These are phyloP conservation scores for Struthio camelus DNA, from an alignment of 2,113 vertebrate species.

Conservation along the genomic window DNA sequence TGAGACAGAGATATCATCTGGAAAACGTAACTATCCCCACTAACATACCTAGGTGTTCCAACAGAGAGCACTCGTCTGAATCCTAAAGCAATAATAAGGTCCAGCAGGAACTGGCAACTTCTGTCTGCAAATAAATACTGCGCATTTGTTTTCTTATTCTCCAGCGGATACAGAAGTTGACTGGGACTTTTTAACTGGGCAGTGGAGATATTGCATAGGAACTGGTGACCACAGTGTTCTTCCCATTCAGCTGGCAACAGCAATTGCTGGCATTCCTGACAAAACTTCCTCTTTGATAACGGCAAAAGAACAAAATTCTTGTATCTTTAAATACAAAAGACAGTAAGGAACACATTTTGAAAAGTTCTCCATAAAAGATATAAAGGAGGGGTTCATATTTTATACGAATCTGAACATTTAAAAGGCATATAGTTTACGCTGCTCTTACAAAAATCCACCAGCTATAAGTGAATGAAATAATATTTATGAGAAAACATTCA, in stretches of 20 bases:
- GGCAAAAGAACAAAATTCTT: conserved; percentile 80
- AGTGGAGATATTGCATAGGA: conserved; percentile 68
- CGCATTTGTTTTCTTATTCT: conserved; percentile 94
- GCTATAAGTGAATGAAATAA: background rate
- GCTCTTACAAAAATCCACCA: background rate
- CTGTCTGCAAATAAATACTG: conserved; percentile 93
- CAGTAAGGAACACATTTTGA: background rate
- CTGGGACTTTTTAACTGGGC: conserved; percentile 84
- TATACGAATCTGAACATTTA: background rate
- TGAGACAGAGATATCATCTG: background rate
- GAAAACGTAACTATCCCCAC: background rate
- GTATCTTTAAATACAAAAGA: conserved; percentile 77
- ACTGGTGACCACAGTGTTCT: conserved; percentile 75
- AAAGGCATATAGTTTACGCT: background rate
- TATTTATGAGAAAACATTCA: background rate
- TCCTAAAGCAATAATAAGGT: conserved; percentile 79
- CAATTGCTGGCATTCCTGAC: conserved; percentile 86
- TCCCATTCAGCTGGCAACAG: conserved; percentile 78
- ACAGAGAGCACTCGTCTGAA: conserved; percentile 88
- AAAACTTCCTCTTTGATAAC: conserved; percentile 83
- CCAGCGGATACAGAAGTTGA: conserved; percentile 83
- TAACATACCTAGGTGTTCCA: conserved; percentile 88
- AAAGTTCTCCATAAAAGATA: background rate
- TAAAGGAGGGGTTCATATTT: rapidly evolving
- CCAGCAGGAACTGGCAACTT: conserved; percentile 86